Conservation (phyloP, 2,797 vertebrate species). For the Pangasius krempfi region DNA sequence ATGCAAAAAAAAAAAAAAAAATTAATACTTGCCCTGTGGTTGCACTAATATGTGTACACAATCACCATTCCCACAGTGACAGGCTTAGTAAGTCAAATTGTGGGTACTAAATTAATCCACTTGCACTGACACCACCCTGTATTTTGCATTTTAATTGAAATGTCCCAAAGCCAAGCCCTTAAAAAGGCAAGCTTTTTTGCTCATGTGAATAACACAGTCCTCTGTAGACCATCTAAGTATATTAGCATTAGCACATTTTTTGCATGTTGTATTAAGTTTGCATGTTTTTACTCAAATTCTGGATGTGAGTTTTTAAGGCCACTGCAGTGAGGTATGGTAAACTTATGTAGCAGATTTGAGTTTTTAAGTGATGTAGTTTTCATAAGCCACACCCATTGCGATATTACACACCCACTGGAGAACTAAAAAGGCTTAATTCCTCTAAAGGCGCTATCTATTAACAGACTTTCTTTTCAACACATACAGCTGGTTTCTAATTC, state of each 20-base stretch:
- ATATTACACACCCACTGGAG: constrained; percentile 27
- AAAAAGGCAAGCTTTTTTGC: background rate
- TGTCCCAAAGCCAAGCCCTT: background rate
- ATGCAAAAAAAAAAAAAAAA: background rate
- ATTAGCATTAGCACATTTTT: background rate
- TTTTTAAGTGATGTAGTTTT: constrained; percentile 28
- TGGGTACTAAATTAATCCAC: background rate
- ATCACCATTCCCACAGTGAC: background rate
- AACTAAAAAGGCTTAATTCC: constrained; percentile 31
- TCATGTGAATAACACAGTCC: background rate
- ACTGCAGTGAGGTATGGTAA: background rate
- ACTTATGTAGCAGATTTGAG: background rate
- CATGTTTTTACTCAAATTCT: background rate
- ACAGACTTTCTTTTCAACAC: constrained; percentile 32
- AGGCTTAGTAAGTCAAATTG: background rate
- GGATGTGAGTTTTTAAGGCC: background rate
- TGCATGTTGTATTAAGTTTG: background rate
- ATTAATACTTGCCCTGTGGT: background rate
- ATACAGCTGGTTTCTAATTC: constrained; percentile 8
- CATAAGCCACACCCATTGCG: constrained; percentile 26
- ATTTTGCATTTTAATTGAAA: background rate
- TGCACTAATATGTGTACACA: background rate
- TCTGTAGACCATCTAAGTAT: background rate
- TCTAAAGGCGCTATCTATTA: constrained; percentile 1
- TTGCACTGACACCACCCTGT: background rate